These are phyloP conservation scores for Elysia crispata DNA, from an alignment of 2,888 invertebrate genomes.

Conservation along the genomic window DNA sequence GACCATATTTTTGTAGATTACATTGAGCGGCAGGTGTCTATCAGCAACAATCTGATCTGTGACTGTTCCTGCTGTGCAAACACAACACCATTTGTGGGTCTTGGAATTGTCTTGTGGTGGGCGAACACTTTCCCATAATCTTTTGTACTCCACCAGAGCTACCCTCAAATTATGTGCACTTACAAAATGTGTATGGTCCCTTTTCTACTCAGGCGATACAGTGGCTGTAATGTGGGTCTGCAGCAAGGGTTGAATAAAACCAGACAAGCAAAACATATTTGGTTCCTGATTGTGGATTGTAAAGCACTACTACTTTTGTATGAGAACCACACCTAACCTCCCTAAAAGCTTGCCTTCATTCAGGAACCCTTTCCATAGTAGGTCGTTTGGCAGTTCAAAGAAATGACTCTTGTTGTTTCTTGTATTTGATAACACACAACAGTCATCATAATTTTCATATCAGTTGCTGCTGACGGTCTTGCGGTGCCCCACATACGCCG, in stretches of 20 bases:
- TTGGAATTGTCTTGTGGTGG: too few species aligned
- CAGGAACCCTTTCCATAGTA: constrained; percentile 34
- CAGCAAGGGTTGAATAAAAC: constrained; percentile 33
- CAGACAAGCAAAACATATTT: constrained; percentile 20
- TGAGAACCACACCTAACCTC: constrained; percentile 25
- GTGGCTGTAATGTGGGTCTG: constrained; percentile 31
- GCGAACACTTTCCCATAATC: not conserved
- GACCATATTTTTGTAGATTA: too few species aligned
- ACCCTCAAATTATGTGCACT: constrained; percentile 27
- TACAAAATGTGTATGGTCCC: constrained; percentile 30
- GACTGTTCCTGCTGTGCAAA: not conserved
- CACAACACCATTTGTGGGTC: not conserved
- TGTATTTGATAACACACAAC: constrained; percentile 24
- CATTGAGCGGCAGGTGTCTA: too few species aligned
- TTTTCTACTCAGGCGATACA: constrained; percentile 27
- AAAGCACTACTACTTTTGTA: constrained; percentile 24
- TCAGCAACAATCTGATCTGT: too few species aligned
- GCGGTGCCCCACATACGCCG: constrained; percentile 16
- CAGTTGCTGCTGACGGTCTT: not conserved
- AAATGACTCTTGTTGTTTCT: constrained; percentile 35
- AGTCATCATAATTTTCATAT: constrained; percentile 27
- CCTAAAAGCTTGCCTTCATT: constrained; percentile 34
- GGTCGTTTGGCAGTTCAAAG: constrained; percentile 29
- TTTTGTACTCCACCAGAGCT: constrained; percentile 30
- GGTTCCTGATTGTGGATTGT: constrained; percentile 29